Evolutionary conservation across 2,888 invertebrate genomes (phyloP).

Genomic region (Fragum whitleyi): DNA sequence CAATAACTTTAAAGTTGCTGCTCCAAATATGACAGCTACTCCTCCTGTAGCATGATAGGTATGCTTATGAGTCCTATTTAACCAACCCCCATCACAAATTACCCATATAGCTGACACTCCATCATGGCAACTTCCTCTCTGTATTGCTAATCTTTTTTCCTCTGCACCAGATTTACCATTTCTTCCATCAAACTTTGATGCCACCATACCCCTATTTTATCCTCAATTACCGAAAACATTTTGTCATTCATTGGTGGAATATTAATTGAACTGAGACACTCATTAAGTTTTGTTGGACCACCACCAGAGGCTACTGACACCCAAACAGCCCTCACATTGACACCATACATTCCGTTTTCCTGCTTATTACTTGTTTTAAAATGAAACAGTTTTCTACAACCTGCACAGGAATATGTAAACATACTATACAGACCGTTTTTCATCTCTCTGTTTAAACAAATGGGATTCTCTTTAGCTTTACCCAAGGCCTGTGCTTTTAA

Average conservation of each 20-base stretch:
- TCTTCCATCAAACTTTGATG: slow-evolving; percentile 7
- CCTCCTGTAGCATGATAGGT: slow-evolving; percentile 44
- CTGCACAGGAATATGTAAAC: neutral
- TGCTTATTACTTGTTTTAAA: neutral
- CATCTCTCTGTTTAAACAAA: neutral
- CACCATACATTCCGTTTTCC: neutral
- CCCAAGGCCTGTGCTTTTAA: neutral
- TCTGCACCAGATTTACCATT: slow-evolving; percentile 40
- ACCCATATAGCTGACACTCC: slow-evolving; percentile 49
- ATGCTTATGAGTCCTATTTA: slow-evolving; percentile 47
- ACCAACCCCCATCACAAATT: slow-evolving; percentile 50
- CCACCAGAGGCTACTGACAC: slow-evolving; percentile 27
- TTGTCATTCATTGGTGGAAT: slow-evolving; percentile 19
- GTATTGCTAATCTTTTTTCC: slow-evolving; percentile 36
- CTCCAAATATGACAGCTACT: slow-evolving; percentile 47
- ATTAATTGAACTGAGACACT: slow-evolving; percentile 16
- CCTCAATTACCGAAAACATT: slow-evolving; percentile 28
- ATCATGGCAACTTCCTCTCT: slow-evolving; percentile 27
- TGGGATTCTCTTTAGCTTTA: neutral
- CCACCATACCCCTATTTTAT: slow-evolving; percentile 40
- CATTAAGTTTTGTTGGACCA: neutral
- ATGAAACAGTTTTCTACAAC: neutral
- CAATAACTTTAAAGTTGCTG: slow-evolving; percentile 29
- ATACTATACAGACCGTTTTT: neutral
- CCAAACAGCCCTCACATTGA: slow-evolving; percentile 22